phyloP scores from a whole-genome alignment of 2,113 vertebrate species.

The Picathartes gymnocephalus region DNA sequence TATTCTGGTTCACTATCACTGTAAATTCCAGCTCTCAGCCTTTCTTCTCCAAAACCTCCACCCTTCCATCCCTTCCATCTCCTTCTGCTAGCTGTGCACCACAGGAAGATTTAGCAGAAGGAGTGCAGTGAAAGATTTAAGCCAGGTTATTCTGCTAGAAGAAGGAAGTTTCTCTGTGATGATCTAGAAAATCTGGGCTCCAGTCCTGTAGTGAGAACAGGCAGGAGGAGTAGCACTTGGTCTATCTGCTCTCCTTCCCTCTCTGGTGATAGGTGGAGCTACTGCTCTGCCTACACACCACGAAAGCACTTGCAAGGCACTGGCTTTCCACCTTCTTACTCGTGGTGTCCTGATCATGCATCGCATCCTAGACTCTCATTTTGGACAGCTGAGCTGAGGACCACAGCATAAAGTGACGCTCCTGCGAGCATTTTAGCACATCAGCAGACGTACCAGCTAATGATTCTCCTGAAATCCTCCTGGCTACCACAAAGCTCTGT shows the following conservation, averaged over 20 bases:
- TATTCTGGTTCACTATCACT: not conserved
- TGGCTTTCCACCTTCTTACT: not conserved
- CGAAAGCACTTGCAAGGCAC: not conserved
- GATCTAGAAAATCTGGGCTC: not conserved
- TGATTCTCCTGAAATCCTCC: not conserved
- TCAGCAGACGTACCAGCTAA: not conserved
- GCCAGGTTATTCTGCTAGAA: not conserved
- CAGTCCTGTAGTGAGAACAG: not conserved
- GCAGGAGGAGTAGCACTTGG: not conserved
- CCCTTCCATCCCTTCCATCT: not conserved
- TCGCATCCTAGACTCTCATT: not conserved
- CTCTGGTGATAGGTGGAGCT: slow-evolving; percentile 32
- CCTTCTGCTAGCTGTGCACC: not conserved
- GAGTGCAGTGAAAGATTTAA: not conserved
- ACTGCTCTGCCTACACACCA: slow-evolving; percentile 1
- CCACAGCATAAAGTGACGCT: not conserved
- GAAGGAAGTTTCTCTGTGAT: not conserved
- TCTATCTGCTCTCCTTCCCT: not conserved
- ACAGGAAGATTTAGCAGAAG: not conserved
- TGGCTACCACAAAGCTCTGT: not conserved
- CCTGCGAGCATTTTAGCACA: not conserved
- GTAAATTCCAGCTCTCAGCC: not conserved
- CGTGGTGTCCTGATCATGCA: not conserved
- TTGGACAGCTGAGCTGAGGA: not conserved
- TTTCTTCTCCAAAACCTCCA: not conserved